Evolutionary conservation across 2,797 vertebrate species (phyloP).

Genomic region (Aeoliscus strigatus): DNA sequence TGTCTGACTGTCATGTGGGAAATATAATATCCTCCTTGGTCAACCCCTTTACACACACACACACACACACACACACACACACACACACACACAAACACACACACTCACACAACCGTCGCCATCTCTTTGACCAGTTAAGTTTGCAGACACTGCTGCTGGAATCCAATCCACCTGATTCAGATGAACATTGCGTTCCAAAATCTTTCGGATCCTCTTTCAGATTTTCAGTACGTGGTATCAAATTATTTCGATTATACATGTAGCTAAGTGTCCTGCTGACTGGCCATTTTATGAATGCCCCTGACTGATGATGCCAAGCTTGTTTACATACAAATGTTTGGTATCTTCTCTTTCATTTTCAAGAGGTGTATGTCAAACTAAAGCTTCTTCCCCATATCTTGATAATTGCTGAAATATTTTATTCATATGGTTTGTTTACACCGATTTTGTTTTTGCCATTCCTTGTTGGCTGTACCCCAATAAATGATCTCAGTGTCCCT

Average conservation of each 20-base stretch:
- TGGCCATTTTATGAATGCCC: slow-evolving; percentile 7
- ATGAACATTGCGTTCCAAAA: slow-evolving; percentile 50
- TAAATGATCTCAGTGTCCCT: slow-evolving; percentile 43
- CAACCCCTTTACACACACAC: no score
- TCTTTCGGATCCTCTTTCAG: slow-evolving; percentile 43
- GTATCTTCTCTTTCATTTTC: not conserved
- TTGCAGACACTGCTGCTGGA: slow-evolving; percentile 59
- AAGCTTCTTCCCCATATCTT: no score
- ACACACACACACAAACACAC: slow-evolving; percentile 54
- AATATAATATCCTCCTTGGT: slow-evolving; percentile 57
- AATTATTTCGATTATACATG: slow-evolving; percentile 25
- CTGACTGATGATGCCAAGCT: slow-evolving; percentile 6
- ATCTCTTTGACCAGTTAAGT: slow-evolving; percentile 43
- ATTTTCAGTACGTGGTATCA: slow-evolving; percentile 27
- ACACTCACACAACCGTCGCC: not conserved
- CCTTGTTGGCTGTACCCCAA: slow-evolving; percentile 26
- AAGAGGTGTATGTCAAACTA: not conserved
- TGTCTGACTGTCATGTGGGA: slow-evolving; percentile 63
- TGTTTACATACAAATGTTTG: not conserved
- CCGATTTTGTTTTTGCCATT: not conserved
- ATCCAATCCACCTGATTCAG: slow-evolving; percentile 46
- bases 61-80: slow-evolving; percentile 40
- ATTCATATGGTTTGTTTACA: no score
- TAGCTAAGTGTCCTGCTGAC: slow-evolving; percentile 12
- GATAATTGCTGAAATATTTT: no score